Base-by-base conservation (phyloP, 2,113 vertebrate genomes). In the Siniperca chuatsi region DNA sequence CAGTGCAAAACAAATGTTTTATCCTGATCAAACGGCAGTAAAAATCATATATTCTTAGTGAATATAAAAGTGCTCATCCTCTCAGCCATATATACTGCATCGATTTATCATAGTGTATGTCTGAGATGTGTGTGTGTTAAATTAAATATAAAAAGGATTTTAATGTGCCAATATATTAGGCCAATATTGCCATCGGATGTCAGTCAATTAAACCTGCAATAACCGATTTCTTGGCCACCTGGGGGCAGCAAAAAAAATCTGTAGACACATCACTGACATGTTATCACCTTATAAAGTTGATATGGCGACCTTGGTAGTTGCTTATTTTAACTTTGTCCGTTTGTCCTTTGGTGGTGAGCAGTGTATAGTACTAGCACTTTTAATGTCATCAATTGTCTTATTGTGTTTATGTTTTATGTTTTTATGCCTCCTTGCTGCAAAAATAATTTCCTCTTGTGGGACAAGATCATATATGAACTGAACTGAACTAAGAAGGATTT, bases 401-500 rank as follows among this genome's bases (percentile, higher is more conserved):
- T 57, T 73, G 12, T 81, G 18, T 55, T 50, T 29, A 62, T 74
- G 9, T 33, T 35, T 46, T 55, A 9, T 29, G 29, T 40, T 78
- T 84, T 57, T 11, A 77, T 73, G 61, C 55, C 57, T 69, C 83
- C 52, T 62, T 81, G 29, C 60, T 74, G 25, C 61, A 57, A 67
- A 57, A 64, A 62, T 1, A 25, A 40, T 16, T 35, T 75, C 42
- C 58, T 75, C 18, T n/a, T 25, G 1, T n/a, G 6, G 11, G 29
- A 58, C 40, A 79, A 50, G 15, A 70, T 64, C 3, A 29, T 29
- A 6, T 64, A 18, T 68, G 15, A 54, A 54, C 15, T 50, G 12
- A 44, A 25, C 2, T 25, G 48, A 70, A 57, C 5, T 35, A 33
- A 13, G 25, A 33, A 13, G 25, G 18, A n/a, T 67, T 75, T 23